Percentiles rank a stretch among this genome's conserved stretches.
Evolutionary conservation across 1,140 invertebrate species (phyloP).

Genomic region (Diabrotica undecimpunctata): DNA sequence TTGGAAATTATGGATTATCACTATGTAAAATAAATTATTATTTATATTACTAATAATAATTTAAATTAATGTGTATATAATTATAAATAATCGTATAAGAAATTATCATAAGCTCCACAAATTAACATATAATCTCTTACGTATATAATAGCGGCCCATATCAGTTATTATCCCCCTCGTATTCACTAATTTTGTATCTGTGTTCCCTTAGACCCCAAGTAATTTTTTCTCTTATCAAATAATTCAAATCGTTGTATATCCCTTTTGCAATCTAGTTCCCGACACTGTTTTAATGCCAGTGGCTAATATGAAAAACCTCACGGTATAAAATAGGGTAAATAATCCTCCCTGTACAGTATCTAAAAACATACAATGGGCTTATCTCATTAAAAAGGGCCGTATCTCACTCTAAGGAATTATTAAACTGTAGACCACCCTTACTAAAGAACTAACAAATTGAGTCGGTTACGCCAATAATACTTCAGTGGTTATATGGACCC

Average conservation of each 20-base stretch:
- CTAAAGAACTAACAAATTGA: constrained; percentile 28
- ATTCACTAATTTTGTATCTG: background rate
- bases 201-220: background rate
- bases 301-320: constrained; percentile 27
- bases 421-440: constrained; percentile 28
- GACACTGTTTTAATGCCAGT: background rate
- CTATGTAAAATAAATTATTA: too few species aligned
- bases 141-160: too few species aligned
- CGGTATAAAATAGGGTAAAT: constrained; percentile 28
- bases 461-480: constrained; percentile 32
- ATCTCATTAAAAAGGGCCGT: constrained; percentile 29
- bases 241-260: background rate
- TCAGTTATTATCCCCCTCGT: too few species aligned
- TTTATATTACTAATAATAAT: too few species aligned
- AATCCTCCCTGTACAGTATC: constrained; percentile 26
- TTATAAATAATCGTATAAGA: too few species aligned
- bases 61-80: too few species aligned
- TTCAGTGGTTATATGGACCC: constrained; percentile 5
- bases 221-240: background rate
- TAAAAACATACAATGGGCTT: constrained; percentile 32
- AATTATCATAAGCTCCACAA: too few species aligned
- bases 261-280: background rate
- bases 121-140: too few species aligned
- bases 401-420: constrained; percentile 28
- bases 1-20: too few species aligned